These are phyloP conservation scores for Pemphigus obesinymphae DNA, from an alignment of 1,140 invertebrate genomes.

Conservation along the genomic window DNA sequence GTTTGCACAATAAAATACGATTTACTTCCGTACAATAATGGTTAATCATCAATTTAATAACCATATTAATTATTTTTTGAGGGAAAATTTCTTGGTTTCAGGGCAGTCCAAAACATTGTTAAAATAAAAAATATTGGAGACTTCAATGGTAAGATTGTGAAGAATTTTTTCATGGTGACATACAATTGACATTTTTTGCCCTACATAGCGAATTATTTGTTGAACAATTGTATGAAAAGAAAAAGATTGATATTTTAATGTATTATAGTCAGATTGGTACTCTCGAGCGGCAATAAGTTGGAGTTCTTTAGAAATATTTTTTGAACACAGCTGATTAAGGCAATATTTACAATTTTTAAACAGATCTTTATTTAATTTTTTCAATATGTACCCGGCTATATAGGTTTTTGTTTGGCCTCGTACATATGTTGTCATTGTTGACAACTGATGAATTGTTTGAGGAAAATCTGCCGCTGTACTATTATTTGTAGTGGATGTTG, in stretches of 20 bases:
- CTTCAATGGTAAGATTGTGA: too few relatives aligned
- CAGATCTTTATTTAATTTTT: not conserved
- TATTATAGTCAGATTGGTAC: too few relatives aligned
- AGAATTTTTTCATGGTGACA: too few relatives aligned
- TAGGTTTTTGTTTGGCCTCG: not conserved
- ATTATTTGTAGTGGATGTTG: not conserved
- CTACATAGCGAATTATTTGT: too few relatives aligned
- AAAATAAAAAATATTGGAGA: not conserved
- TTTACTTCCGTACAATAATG: not conserved
- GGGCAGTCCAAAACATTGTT: not conserved
- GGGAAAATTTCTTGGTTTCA: not conserved
- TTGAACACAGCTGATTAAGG: not conserved
- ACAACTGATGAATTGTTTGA: not conserved
- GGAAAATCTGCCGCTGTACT: not conserved
- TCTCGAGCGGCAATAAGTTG: too few relatives aligned
- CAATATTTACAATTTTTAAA: slow-evolving; percentile 1
- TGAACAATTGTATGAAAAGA: too few relatives aligned
- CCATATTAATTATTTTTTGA: not conserved
- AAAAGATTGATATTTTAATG: too few relatives aligned
- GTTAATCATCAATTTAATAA: not conserved
- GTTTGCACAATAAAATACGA: not conserved
- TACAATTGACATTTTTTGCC: too few relatives aligned
- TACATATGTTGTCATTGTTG: not conserved
- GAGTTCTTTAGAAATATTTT: too few relatives aligned
- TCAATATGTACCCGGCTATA: not conserved